These are phyloP conservation scores for Lophura swinhoii DNA, from an alignment of 2,797 vertebrate species.

Conservation along the genomic window DNA sequence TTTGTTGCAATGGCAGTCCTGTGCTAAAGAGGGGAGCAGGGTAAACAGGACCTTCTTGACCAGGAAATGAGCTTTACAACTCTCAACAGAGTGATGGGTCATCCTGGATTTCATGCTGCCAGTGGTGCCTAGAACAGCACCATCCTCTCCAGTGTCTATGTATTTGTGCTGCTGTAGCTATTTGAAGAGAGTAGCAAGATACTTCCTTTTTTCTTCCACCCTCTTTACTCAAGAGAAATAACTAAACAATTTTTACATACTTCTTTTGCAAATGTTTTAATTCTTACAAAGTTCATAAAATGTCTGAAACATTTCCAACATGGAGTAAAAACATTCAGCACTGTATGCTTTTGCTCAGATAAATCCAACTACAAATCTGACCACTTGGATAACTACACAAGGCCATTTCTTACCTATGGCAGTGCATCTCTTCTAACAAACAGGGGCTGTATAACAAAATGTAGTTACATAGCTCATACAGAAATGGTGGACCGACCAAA, in stretches of 20 bases:
- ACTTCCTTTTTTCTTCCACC: accelerated
- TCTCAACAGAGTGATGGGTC: neutral
- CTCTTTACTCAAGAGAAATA: neutral
- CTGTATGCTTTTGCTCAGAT: neutral
- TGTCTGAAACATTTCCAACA: neutral
- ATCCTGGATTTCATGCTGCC: neutral
- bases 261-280: neutral
- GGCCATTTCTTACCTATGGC: neutral
- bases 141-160: neutral
- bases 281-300: neutral
- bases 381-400: neutral
- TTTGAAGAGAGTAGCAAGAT: neutral
- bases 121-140: neutral
- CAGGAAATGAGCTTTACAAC: neutral
- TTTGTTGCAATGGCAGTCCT: neutral
- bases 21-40: neutral
- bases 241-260: neutral
- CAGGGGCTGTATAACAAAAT: neutral
- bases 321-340: neutral
- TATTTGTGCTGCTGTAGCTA: neutral
- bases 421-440: neutral
- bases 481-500: neutral
- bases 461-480: neutral
- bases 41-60: neutral
- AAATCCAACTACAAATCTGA: neutral